A percentile compares a stretch with the other conserved stretches of the same genome.
Evolutionary conservation across 2,797 vertebrate species (phyloP).

Genomic region (Schizothorax lantsangensis): DNA sequence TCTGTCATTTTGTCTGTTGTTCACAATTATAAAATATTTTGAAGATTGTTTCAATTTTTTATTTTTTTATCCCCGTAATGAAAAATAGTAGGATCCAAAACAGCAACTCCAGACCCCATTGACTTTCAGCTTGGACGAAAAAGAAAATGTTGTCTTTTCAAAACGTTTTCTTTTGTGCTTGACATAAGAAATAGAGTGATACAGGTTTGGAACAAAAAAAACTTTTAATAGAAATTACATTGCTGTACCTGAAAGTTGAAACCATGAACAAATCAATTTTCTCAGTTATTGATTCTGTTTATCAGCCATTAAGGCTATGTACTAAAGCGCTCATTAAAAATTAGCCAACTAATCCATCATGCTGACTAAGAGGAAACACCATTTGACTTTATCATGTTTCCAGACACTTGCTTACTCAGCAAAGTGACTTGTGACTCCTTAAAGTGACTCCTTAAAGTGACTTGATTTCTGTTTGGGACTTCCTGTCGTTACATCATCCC

Average conservation of each 20-base stretch:
- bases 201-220: neutral
- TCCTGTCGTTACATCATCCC: constrained; percentile 32
- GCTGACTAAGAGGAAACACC: neutral
- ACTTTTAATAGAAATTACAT: neutral
- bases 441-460: neutral
- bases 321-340: neutral
- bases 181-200: neutral
- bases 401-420: constrained; percentile 22
- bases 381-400: constrained; percentile 32
- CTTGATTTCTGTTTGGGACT: neutral
- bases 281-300: constrained; percentile 12
- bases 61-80: neutral
- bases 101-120: neutral
- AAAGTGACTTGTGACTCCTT: too few species aligned
- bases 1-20: neutral
- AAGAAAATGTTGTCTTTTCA: neutral
- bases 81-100: neutral
- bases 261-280: constrained; percentile 17
- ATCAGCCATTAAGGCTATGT: constrained; percentile 7
- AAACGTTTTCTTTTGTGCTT: neutral
- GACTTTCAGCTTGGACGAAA: neutral
- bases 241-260: neutral
- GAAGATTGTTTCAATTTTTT: neutral
- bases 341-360: constrained; percentile 5
- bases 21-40: neutral